These are phyloP conservation scores for Dinocampus coccinellae DNA, from an alignment of 2,888 invertebrate genomes.

Conservation along the genomic window DNA sequence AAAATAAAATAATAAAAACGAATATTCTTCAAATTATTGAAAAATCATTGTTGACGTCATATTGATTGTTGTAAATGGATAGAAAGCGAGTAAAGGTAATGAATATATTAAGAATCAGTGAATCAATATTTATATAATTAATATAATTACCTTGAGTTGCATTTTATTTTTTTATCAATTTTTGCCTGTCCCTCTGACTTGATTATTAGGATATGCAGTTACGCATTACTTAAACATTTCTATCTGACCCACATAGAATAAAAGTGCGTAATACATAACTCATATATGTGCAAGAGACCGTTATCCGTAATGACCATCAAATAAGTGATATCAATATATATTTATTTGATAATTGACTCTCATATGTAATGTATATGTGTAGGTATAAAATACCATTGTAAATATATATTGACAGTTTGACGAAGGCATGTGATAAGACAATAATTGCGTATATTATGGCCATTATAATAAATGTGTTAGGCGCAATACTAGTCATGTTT, in stretches of 20 bases:
- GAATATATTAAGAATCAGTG: not conserved
- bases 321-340: conserved; percentile 1
- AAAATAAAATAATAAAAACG: too few species aligned
- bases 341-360: conserved; percentile 13
- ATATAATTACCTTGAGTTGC: not conserved
- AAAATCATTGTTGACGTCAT: not conserved
- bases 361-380: not conserved
- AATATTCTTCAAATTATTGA: not conserved
- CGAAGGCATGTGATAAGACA: not conserved
- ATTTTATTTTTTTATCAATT: not conserved
- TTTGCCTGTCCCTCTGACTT: not conserved
- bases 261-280: not conserved
- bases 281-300: not conserved
- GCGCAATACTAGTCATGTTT: not conserved
- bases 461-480: conserved; percentile 1
- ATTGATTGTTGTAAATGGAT: conserved; percentile 19
- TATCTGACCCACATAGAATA: conserved; percentile 6
- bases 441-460: conserved; percentile 6
- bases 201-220: not conserved
- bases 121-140: too few species aligned
- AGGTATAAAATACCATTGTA: not conserved
- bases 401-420: conserved; percentile 10
- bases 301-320: conserved; percentile 6
- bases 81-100: not conserved
- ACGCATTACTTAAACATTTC: not conserved